These are phyloP conservation scores for Tachina lurida DNA, from an alignment of 2,888 invertebrate genomes.

Conservation along the genomic window DNA sequence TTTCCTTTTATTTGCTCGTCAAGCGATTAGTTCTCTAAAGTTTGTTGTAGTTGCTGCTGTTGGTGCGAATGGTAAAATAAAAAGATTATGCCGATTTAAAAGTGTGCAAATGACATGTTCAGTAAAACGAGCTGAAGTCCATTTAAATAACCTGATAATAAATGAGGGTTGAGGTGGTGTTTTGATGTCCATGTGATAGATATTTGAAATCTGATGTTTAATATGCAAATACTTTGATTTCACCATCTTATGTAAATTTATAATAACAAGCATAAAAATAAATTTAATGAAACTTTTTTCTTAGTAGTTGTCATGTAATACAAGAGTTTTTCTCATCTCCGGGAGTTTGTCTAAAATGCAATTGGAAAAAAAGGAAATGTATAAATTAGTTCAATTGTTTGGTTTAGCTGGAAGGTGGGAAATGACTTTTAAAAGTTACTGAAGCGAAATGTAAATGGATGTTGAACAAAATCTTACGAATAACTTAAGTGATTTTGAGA, in stretches of 20 bases:
- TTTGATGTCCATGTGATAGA: not conserved
- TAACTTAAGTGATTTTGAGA: no score
- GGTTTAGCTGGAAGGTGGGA: not conserved
- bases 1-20: constrained; percentile 28
- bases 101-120: constrained; percentile 59
- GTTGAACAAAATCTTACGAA: no score
- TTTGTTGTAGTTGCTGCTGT: constrained; percentile 10
- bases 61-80: not conserved
- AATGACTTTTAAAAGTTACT: not conserved
- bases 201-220: not conserved
- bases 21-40: constrained; percentile 32
- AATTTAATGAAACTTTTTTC: not conserved
- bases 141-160: not conserved
- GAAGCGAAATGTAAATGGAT: not conserved
- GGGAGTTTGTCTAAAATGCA: not conserved
- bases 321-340: not conserved
- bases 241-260: not conserved
- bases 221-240: not conserved
- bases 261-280: not conserved
- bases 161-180: no score
- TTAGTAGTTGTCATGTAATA: not conserved
- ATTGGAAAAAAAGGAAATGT: not conserved
- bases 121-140: constrained; percentile 34
- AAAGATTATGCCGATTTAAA: constrained; percentile 24
- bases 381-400: not conserved